Evolutionary conservation across 2,113 vertebrate species (phyloP), one percentile per base, ranked within the genome.

Genomic region (Salvelinus alpinus): DNA sequence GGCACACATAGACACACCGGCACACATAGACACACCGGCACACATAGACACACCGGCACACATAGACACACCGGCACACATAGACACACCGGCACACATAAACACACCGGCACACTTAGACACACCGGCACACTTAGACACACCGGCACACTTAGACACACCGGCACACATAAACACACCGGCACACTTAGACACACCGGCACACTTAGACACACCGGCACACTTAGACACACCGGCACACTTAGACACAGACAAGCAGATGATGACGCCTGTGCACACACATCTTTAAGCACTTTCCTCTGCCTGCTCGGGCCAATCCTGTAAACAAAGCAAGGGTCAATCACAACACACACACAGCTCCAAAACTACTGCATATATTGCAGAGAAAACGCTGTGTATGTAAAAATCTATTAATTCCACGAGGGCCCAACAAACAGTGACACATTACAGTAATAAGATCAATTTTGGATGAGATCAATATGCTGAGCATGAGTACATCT

Each of bases 401-500:
- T 3, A 38, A 60, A 72, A 81, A 77, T 1, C 29, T 0, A 1
- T 73, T 14, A 27, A 57, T 14, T 9, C 78, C 57, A 75, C 51
- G 24, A 44, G 14, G 34, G 34, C 24, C 9, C 64, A 48, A 69
- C n/a, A 22, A 47, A 70, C 76, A n/a, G 59, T 69, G 72, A 72
- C 79, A 80, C 79, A 64, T 73, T 64, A 73, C 38, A 44, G 31
- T 59, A 7, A 67, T 31, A 31, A 67, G 59, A 68, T 72, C 59
- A 34, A 69, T 70, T 64, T 78, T 38, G 48, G 67, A 44, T 75
- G 69, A 71, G 78, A 80, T 84, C 51, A 67, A 85, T 82, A 71
- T 75, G 24, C 65, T 54, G 75, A 48, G 73, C 75, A 38, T 72
- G 57, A 79, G 69, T 66, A 70, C 76, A 78, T 85, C 74, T 51